Percentiles rank a stretch among this genome's conserved stretches.
These are phyloP conservation scores for Taenioides sp. DNA, from an alignment of 2,797 vertebrate species.

Conservation along the genomic window DNA sequence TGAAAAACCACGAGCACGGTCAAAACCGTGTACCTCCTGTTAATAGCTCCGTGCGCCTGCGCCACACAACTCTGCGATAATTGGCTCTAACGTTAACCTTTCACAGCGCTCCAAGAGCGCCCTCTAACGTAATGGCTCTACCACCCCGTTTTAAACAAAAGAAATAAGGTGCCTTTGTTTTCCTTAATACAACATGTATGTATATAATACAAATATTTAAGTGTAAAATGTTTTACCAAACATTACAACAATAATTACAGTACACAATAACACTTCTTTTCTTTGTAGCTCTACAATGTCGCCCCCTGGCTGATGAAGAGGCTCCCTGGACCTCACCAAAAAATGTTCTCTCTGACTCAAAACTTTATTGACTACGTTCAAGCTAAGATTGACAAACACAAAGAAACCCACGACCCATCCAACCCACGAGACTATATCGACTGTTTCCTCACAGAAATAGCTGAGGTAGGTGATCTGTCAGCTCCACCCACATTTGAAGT, in stretches of 20 bases:
- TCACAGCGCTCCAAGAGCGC: too few relatives aligned
- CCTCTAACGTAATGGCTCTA: too few relatives aligned
- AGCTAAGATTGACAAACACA: constrained; percentile 62
- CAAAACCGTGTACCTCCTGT: too few relatives aligned
- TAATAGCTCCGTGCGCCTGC: too few relatives aligned
- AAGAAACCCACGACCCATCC: constrained; percentile 53
- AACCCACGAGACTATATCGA: constrained; percentile 77
- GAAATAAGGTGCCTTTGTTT: background rate
- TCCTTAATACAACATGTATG: too few relatives aligned
- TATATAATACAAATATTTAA: too few relatives aligned
- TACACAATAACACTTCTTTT: background rate
- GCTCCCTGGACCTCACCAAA: constrained; percentile 67
- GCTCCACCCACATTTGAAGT: background rate
- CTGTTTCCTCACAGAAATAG: constrained; percentile 71
- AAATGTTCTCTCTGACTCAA: constrained; percentile 23
- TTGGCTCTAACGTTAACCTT: too few relatives aligned
- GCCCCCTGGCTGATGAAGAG: constrained; percentile 60
- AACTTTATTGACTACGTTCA: constrained; percentile 33
- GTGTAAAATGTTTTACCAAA: too few relatives aligned
- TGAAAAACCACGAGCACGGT: too few relatives aligned
- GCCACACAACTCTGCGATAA: too few relatives aligned
- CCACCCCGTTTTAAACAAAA: too few relatives aligned
- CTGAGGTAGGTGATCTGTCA: constrained; percentile 61
- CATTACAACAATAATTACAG: too few relatives aligned
- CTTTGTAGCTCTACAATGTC: constrained; percentile 57